Evolutionary conservation across 1,140 invertebrate species (phyloP).

Genomic region (Papilio polyxenes): DNA sequence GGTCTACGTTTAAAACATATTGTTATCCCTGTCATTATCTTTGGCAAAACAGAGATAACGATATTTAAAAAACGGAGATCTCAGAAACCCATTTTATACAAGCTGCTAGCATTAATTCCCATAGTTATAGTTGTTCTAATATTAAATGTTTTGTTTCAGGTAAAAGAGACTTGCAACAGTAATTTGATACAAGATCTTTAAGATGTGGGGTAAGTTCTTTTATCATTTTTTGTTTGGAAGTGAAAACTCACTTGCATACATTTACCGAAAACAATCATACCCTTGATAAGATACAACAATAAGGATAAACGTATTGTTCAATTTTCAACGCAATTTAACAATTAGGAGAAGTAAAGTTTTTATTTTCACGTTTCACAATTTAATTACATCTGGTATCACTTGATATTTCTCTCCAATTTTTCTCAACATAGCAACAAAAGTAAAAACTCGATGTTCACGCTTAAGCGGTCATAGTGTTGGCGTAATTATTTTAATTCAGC

Average conservation of each 20-base stretch:
- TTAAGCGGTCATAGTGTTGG: not conserved
- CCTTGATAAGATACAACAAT: not conserved
- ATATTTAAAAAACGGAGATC: too few species aligned
- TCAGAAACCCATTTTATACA: too few species aligned
- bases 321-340: not conserved
- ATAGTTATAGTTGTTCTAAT: not conserved
- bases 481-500: conserved; percentile 10
- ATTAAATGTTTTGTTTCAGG: not conserved
- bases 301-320: not conserved
- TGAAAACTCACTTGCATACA: not conserved
- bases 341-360: too few species aligned
- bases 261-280: not conserved
- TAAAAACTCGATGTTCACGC: conserved; percentile 10
- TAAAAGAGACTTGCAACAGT: not conserved
- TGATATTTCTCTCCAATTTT: not conserved
- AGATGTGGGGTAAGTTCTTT: not conserved
- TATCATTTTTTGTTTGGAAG: not conserved
- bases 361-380: not conserved
- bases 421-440: conserved; percentile 5
- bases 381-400: not conserved
- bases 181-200: not conserved
- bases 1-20: too few species aligned
- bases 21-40: too few species aligned
- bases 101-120: not conserved
- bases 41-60: too few species aligned